Base-by-base conservation (phyloP, 2,888 invertebrate genomes). In the Amphimallon solstitiale region DNA sequence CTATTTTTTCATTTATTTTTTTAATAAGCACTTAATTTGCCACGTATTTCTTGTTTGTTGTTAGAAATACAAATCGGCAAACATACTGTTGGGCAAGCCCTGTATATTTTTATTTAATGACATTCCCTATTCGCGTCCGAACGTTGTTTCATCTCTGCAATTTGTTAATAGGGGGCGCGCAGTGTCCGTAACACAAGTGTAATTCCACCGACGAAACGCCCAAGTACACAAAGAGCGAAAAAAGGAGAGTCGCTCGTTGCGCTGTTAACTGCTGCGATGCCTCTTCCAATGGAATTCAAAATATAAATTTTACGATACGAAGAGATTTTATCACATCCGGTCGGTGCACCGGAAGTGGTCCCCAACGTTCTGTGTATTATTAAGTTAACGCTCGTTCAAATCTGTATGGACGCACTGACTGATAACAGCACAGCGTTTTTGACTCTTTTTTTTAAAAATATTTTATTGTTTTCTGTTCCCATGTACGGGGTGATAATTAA, bases 301-400 rank as follows among this genome's bases (percentile, higher is more conserved):
- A 62, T 38, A 48, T 35, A 43, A 52, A 64, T 64, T 64, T 64
- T 54, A 64, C 64, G 40, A 54, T 46, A 56, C 64, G 56, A 54
- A 45, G 54, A 56, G 64, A 56, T 56, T 56, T 64, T 64, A 64
- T 64, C 64, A 56, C 45, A 54, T 64, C 64, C 64, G 64, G 64
- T 56, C 29, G 5, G 29, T 7, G 23, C 54, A 45, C 54, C 64
- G 64, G 64, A 64, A 64, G 46, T 54, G 56, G 64, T 59, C 29
- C 56, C 56, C 43, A 45, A 45, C 56, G 43, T 38, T 43, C n/a
- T n/a, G 56, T 59, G 43, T 45, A 43, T 29, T 29, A 29, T 59
- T 59, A 59, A 59, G 29, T 59, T 59, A 59, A 59, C 43, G 29
- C 34, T 43, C 14, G 43, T 29, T 59, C 10, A 59, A 59, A 59